A percentile compares a stretch with the other conserved stretches of the same genome.
These are phyloP conservation scores for Leptopilina myrica DNA, from an alignment of 2,888 invertebrate species.

Conservation along the genomic window DNA sequence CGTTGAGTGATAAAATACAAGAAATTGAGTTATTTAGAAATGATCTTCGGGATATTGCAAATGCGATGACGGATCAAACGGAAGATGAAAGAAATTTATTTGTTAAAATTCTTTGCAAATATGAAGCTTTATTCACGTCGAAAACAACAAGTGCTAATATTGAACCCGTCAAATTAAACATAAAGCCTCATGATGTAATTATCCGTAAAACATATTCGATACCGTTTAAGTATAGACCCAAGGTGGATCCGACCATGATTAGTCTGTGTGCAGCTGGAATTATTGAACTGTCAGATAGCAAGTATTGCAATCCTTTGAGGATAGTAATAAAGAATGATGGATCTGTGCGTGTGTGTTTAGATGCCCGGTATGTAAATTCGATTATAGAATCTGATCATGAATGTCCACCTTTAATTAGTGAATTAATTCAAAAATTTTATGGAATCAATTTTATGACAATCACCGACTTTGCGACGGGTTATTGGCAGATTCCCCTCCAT, in stretches of 20 bases:
- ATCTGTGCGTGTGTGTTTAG: conserved; percentile 36
- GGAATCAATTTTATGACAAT: conserved; percentile 51
- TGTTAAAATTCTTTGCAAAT: not conserved
- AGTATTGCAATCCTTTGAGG: not conserved
- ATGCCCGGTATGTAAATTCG: too few relatives aligned
- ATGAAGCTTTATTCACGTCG: not conserved
- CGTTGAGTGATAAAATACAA: too few relatives aligned
- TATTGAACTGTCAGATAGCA: not conserved
- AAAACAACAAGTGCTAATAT: not conserved
- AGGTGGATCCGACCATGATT: not conserved
- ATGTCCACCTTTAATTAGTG: too few relatives aligned
- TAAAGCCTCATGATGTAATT: not conserved
- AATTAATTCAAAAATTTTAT: too few relatives aligned
- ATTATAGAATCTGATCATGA: too few relatives aligned
- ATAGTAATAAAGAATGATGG: not conserved
- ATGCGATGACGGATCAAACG: too few relatives aligned
- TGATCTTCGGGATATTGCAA: too few relatives aligned
- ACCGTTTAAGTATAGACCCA: not conserved
- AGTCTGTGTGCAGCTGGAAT: not conserved
- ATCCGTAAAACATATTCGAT: not conserved
- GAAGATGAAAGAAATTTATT: too few relatives aligned
- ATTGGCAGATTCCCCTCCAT: conserved; percentile 37
- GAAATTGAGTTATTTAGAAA: too few relatives aligned
- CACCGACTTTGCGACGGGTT: conserved; percentile 50
- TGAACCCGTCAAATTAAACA: not conserved